These are phyloP conservation scores for Cyprinus carpio DNA, from an alignment of 2,113 vertebrate genomes.

Conservation along the genomic window DNA sequence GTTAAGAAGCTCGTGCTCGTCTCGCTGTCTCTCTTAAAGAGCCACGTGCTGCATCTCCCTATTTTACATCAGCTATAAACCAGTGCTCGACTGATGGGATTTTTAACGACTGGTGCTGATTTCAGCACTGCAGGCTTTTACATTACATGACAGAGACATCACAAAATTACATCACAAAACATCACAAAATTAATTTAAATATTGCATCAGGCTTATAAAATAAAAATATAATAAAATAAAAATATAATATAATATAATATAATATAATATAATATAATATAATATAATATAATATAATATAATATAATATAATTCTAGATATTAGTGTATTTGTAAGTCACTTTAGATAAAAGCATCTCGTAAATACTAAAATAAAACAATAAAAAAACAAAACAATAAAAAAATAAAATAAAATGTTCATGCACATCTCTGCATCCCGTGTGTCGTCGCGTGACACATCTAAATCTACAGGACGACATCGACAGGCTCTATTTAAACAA, in stretches of 20 bases:
- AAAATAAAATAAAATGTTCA: not conserved
- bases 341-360: too few relatives aligned
- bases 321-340: too few relatives aligned
- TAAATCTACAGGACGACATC: not conserved
- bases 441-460: not conserved
- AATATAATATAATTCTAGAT: too few relatives aligned
- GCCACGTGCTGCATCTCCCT: not conserved
- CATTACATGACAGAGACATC: not conserved
- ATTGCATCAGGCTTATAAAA: not conserved
- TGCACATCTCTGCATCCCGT: not conserved
- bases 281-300: too few relatives aligned
- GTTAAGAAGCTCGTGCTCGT: not conserved
- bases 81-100: not conserved
- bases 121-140: not conserved
- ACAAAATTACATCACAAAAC: not conserved
- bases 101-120: not conserved
- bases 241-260: too few relatives aligned
- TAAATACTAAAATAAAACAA: too few relatives aligned
- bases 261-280: too few relatives aligned
- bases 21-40: slow-evolving; percentile 1
- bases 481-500: not conserved
- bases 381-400: not conserved
- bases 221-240: too few relatives aligned
- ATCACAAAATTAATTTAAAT: not conserved
- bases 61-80: not conserved